A percentile compares a stretch with the other conserved stretches of the same genome.
Evolutionary conservation across 2,113 vertebrate species (phyloP).

Genomic region (Cariama cristata): DNA sequence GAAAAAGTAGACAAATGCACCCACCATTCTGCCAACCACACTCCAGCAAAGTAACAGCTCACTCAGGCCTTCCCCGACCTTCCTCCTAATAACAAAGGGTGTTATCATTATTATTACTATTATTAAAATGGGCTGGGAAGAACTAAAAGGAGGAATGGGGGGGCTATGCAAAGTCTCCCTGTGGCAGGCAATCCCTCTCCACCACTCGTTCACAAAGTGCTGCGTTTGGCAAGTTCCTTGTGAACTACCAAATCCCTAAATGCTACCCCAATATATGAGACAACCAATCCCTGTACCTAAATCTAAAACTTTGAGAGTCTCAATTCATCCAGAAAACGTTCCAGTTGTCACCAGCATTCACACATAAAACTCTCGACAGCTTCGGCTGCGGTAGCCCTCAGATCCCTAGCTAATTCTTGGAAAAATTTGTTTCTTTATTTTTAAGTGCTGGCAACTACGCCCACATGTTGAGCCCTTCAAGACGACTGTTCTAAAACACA

Average conservation of each 20-base stretch:
- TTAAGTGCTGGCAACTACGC: background rate
- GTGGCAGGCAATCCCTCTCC: background rate
- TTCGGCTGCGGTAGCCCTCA: background rate
- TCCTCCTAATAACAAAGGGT: background rate
- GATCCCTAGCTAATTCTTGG: background rate
- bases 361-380: background rate
- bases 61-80: background rate
- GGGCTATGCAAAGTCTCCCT: background rate
- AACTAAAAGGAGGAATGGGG: background rate
- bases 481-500: background rate
- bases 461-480: background rate
- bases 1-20: background rate
- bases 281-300: background rate
- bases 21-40: background rate
- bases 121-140: background rate
- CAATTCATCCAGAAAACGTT: background rate
- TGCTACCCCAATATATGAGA: background rate
- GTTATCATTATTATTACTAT: background rate
- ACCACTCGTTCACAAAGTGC: background rate
- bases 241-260: background rate
- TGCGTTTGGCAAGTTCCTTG: background rate
- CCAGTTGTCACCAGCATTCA: background rate
- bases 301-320: background rate
- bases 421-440: background rate
- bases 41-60: background rate